A percentile compares a stretch with the other conserved stretches of the same genome.
Evolutionary conservation across 2,113 vertebrate species (phyloP).

Genomic region (Psophia crepitans): DNA sequence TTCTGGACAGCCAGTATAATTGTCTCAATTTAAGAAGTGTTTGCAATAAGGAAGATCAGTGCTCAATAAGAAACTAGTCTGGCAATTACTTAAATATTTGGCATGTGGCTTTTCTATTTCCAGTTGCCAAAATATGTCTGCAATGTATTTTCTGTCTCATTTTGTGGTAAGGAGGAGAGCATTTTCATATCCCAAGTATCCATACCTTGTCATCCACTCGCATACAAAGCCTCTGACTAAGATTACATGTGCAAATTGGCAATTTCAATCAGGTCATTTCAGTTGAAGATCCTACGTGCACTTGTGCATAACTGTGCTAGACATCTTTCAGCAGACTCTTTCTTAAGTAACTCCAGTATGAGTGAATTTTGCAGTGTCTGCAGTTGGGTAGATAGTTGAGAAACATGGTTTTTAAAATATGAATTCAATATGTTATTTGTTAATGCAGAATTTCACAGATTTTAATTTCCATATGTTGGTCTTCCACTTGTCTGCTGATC

Average conservation of each 20-base stretch:
- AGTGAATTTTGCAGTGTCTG: not conserved
- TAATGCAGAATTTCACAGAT: not conserved
- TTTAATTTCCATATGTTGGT: not conserved
- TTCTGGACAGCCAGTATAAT: not conserved
- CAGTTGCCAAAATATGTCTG: not conserved
- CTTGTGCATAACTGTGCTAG: not conserved
- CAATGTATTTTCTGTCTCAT: conserved; percentile 9
- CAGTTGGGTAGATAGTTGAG: not conserved
- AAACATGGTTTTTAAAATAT: not conserved
- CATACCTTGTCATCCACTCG: not conserved
- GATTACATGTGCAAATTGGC: not conserved
- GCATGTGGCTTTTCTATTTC: not conserved
- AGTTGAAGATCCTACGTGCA: not conserved
- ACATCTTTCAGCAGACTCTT: not conserved
- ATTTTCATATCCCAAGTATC: conserved; percentile 1
- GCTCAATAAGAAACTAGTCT: not conserved
- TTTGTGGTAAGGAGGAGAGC: conserved; percentile 6
- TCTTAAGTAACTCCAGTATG: not conserved
- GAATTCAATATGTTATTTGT: not conserved
- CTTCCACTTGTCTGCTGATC: not conserved
- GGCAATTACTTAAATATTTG: not conserved
- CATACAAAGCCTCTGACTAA: conserved; percentile 6
- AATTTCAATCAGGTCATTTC: not conserved
- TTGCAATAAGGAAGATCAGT: not conserved
- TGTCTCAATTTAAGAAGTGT: not conserved